These are phyloP conservation scores for Callitettix versicolor DNA, from an alignment of 1,140 invertebrate genomes.

Conservation along the genomic window DNA sequence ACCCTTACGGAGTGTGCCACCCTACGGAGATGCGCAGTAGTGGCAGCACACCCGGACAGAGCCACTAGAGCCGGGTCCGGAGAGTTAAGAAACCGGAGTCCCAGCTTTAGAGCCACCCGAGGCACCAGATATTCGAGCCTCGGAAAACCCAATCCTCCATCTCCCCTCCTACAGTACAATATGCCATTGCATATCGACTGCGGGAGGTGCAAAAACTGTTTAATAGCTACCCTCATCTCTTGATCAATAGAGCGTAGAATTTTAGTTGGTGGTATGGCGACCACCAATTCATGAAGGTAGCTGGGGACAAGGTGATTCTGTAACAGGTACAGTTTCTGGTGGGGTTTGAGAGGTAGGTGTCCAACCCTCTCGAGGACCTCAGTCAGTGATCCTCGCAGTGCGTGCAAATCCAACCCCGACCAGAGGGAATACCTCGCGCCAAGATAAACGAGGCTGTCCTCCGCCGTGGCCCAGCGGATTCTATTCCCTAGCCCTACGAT, in stretches of 20 bases:
- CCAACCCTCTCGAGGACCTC: conserved; percentile 1
- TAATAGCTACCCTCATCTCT: background rate
- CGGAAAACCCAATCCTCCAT: background rate
- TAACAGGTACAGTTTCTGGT: too few relatives aligned
- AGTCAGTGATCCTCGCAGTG: background rate
- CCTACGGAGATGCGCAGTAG: conserved; percentile 6
- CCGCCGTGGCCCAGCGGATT: background rate
- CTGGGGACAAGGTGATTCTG: background rate
- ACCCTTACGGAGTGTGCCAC: background rate
- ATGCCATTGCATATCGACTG: too few relatives aligned
- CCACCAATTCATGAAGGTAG: background rate
- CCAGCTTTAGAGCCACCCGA: background rate
- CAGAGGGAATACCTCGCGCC: conserved; percentile 12
- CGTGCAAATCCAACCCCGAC: background rate
- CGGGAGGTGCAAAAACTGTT: background rate
- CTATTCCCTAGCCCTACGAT: background rate
- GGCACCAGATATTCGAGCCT: background rate
- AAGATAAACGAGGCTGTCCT: conserved; percentile 18
- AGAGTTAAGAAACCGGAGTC: background rate
- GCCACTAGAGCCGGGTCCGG: background rate
- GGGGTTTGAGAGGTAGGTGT: background rate
- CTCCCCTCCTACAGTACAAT: too few relatives aligned
- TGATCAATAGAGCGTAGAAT: background rate
- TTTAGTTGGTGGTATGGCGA: background rate
- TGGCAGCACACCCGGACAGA: background rate